Evolutionary conservation across 2,797 vertebrate genomes (phyloP).

Genomic region (Sebastes variabilis): DNA sequence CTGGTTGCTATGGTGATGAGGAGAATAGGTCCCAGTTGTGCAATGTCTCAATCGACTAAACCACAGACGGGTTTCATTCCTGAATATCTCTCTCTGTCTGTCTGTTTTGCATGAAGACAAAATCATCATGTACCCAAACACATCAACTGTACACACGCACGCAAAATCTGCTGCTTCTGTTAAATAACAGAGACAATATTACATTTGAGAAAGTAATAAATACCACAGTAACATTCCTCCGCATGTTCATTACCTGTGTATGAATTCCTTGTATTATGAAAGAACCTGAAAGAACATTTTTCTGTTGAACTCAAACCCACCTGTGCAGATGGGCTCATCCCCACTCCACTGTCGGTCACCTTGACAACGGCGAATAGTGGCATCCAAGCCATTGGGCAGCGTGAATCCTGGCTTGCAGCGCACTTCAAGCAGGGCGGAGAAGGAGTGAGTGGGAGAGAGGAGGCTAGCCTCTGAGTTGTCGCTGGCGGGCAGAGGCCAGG

Average conservation of each 20-base stretch:
- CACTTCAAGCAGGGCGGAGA: constrained; percentile 85
- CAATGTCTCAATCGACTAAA: constrained; percentile 57
- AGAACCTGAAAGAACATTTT: not conserved
- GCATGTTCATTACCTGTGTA: not conserved
- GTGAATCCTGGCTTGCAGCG: constrained; percentile 81
- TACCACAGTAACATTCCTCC: not conserved
- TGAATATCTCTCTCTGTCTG: constrained; percentile 14
- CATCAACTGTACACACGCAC: not conserved
- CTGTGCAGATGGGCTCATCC: constrained; percentile 81
- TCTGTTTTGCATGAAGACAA: constrained; percentile 14
- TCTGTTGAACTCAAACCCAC: constrained; percentile 65
- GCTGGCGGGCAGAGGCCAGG: constrained; percentile 80
- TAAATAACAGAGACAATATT: not conserved
- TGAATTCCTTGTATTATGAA: not conserved
- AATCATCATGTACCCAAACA: not conserved
- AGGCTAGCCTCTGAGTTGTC: constrained; percentile 70
- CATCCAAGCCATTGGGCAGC: constrained; percentile 75
- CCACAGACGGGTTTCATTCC: constrained; percentile 57
- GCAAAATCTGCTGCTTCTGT: not conserved
- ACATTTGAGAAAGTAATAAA: not conserved
- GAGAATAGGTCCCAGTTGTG: constrained; percentile 66
- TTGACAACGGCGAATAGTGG: constrained; percentile 84
- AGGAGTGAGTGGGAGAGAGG: constrained; percentile 81
- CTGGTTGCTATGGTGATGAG: constrained; percentile 72
- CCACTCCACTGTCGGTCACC: constrained; percentile 88